Percentiles rank a stretch among this genome's conserved stretches.
Evolutionary conservation across 2,113 vertebrate genomes (phyloP).

Genomic region (Andinoacara biseriatus): DNA sequence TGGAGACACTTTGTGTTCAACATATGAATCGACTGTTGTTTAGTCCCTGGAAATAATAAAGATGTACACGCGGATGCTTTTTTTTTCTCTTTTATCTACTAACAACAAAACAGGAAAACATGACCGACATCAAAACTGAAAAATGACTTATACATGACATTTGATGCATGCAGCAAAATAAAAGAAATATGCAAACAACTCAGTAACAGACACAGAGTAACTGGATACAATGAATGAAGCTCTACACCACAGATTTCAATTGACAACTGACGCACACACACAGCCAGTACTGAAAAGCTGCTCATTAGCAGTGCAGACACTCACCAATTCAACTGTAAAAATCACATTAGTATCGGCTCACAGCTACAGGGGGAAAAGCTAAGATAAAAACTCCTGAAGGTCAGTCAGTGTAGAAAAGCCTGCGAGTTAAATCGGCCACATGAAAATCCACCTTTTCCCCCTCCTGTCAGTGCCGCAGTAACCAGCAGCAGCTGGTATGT

Average conservation of each 20-base stretch:
- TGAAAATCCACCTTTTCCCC: not conserved
- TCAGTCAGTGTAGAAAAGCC: not conserved
- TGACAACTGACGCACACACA: not conserved
- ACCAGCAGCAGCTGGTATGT: constrained; percentile 53
- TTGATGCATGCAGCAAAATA: not conserved
- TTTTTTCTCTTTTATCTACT: not conserved
- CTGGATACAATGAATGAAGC: not conserved
- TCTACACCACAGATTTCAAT: not conserved
- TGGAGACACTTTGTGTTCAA: no score
- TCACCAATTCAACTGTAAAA: not conserved
- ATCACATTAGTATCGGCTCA: not conserved
- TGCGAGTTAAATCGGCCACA: not conserved
- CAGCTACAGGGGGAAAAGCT: not conserved
- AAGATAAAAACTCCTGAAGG: not conserved
- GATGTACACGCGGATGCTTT: not conserved
- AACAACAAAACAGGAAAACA: not conserved
- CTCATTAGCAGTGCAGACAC: not conserved
- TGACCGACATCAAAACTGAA: not conserved
- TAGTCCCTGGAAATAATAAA: not conserved
- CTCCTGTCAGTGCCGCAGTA: constrained; percentile 5
- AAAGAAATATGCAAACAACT: not conserved
- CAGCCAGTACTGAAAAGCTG: not conserved
- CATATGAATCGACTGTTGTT: not conserved
- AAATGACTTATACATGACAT: not conserved
- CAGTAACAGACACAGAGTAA: not conserved